Evolutionary conservation across 1,140 invertebrate species (phyloP).

Genomic region (Coelopa frigida): DNA sequence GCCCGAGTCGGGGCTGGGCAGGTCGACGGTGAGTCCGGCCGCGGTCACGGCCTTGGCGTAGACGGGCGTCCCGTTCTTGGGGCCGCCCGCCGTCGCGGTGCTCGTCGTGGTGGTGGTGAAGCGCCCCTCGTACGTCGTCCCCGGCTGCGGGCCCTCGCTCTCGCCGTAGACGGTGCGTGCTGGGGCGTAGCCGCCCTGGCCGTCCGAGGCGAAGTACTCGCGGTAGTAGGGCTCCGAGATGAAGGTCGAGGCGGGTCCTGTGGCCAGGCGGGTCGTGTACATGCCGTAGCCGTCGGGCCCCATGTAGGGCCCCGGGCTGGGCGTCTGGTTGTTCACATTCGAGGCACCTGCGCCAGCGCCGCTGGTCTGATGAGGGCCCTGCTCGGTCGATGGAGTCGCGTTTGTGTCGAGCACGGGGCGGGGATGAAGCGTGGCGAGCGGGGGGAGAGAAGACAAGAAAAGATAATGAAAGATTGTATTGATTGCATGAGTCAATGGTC

Average conservation of each 20-base stretch:
- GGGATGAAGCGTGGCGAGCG: not conserved
- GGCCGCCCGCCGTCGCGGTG: constrained; percentile 8
- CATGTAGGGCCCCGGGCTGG: constrained; percentile 43
- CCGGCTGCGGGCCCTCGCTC: constrained; percentile 22
- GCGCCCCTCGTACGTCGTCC: constrained; percentile 39
- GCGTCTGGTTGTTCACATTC: constrained; percentile 30
- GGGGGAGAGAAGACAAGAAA: not conserved
- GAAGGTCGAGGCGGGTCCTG: constrained; percentile 29
- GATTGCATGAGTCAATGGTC: no score
- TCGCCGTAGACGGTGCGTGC: constrained; percentile 34
- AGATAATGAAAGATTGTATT: not conserved
- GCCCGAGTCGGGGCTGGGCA: constrained; percentile 85
- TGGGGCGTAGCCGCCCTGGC: constrained; percentile 36
- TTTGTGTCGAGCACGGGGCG: no score
- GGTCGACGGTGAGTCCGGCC: constrained; percentile 78
- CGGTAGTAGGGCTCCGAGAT: constrained; percentile 43
- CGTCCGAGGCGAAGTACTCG: constrained; percentile 41
- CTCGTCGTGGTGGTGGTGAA: constrained; percentile 32
- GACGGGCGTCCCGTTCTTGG: constrained; percentile 28
- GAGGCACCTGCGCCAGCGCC: constrained; percentile 16
- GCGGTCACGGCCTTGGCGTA: constrained; percentile 47
- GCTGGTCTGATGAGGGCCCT: constrained; percentile 23
- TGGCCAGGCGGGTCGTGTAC: constrained; percentile 26
- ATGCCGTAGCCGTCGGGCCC: constrained; percentile 41
- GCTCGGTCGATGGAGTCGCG: not conserved